phyloP scores from a whole-genome alignment of 2,888 invertebrate species.

The Heliconius erato region DNA sequence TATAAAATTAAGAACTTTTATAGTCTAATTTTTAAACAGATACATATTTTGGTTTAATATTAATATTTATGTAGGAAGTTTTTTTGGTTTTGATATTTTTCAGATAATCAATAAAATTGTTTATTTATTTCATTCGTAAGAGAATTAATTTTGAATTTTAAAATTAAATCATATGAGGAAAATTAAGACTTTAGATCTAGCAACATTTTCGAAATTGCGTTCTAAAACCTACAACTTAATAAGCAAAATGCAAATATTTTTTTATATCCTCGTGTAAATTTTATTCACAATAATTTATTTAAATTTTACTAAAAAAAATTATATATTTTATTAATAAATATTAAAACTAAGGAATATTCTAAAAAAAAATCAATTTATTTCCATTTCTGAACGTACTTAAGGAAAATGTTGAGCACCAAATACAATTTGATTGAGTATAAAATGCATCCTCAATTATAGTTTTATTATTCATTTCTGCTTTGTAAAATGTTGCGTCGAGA shows the following conservation, averaged over 20 bases:
- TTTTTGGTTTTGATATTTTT: too few species aligned
- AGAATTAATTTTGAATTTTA: too few species aligned
- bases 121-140: too few species aligned
- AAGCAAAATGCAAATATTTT: background rate
- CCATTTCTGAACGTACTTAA: constrained; percentile 2
- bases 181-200: background rate
- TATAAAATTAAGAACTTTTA: too few species aligned
- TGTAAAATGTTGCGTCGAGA: constrained; percentile 20
- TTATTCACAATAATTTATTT: background rate
- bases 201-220: constrained; percentile 7
- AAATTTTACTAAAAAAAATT: background rate
- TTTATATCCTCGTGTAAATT: background rate
- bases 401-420: constrained; percentile 32
- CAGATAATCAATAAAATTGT: too few species aligned
- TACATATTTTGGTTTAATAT: too few species aligned
- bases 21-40: too few species aligned
- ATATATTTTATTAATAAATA: background rate
- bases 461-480: constrained; percentile 21
- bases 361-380: too few species aligned
- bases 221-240: background rate
- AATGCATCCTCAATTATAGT: constrained; percentile 30
- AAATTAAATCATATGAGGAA: background rate
- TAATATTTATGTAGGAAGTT: too few species aligned
- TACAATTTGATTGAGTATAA: constrained; percentile 27
- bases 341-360: background rate